These are phyloP conservation scores for Catharus minimus DNA, from an alignment of 2,113 vertebrate species.

Conservation along the genomic window DNA sequence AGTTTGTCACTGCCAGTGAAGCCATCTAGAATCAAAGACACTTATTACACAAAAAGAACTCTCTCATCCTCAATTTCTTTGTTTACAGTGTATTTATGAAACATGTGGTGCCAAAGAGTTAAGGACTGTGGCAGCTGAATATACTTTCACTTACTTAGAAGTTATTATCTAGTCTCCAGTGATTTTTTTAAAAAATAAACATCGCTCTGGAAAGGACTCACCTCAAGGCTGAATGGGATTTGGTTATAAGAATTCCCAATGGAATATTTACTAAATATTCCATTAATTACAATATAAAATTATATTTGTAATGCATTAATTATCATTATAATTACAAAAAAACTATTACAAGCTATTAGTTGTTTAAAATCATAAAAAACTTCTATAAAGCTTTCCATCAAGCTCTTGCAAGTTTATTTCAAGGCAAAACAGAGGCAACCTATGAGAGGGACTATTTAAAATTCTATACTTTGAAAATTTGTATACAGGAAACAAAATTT, in stretches of 20 bases:
- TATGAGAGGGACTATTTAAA: not conserved
- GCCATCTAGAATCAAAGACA: constrained; percentile 86
- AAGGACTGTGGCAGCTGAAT: not conserved
- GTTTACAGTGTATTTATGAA: not conserved
- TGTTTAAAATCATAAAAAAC: not conserved
- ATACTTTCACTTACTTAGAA: not conserved
- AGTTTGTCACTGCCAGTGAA: constrained; percentile 94
- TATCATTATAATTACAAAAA: not conserved
- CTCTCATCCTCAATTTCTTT: not conserved
- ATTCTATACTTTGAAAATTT: not conserved
- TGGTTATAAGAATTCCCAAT: not conserved
- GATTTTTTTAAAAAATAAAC: not conserved
- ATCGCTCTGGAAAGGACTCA: not conserved
- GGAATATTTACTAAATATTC: not conserved
- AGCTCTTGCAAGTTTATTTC: not conserved
- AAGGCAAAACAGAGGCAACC: not conserved
- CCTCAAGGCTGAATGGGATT: not conserved
- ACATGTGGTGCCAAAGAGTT: not conserved
- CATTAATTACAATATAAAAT: not conserved
- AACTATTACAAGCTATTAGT: not conserved
- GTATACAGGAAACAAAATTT: not conserved
- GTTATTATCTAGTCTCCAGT: not conserved
- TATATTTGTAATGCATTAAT: not conserved
- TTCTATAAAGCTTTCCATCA: not conserved
- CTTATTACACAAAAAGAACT: not conserved